Conservation (phyloP, 2,888 invertebrate species). For the Polia nebulosa region DNA sequence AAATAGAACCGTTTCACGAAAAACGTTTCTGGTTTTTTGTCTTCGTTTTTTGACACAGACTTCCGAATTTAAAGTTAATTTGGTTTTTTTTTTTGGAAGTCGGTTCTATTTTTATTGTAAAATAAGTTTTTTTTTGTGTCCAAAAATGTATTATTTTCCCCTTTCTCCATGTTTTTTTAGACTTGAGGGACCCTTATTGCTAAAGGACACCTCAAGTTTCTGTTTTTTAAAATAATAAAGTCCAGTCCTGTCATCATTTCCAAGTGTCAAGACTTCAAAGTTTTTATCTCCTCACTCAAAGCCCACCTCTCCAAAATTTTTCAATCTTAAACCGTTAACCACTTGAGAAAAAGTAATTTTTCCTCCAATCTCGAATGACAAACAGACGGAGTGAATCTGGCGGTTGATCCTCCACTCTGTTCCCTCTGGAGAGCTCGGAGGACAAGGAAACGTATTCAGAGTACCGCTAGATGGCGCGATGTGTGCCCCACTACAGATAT, state of each 20-base stretch:
- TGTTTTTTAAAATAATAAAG: conserved; percentile 3
- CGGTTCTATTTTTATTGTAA: too few relatives aligned
- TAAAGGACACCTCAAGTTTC: conserved; percentile 16
- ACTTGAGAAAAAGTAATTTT: conserved; percentile 58
- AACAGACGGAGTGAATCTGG: conserved; percentile 57
- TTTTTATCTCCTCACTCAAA: conserved; percentile 21
- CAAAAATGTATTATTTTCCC: too few relatives aligned
- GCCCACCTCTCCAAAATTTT: conserved; percentile 6
- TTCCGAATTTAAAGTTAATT: too few relatives aligned
- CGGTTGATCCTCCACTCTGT: conserved; percentile 54
- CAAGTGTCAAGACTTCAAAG: conserved; percentile 9
- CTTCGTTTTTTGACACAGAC: too few relatives aligned
- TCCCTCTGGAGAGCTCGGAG: conserved; percentile 59
- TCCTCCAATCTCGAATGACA: conserved; percentile 51
- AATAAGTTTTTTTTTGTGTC: too few relatives aligned
- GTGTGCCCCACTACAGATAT: conserved; percentile 70
- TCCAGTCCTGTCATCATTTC: conserved; percentile 5
- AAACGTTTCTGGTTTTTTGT: too few relatives aligned
- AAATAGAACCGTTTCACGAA: too few relatives aligned
- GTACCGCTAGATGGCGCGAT: conserved; percentile 63
- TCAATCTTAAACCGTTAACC: conserved; percentile 32
- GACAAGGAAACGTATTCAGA: conserved; percentile 72
- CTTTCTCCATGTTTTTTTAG: neutral
- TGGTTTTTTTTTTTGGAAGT: too few relatives aligned
- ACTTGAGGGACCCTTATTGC: neutral